These are phyloP conservation scores for Drosophila quasianomalipes DNA, from an alignment of 2,888 invertebrate genomes.

Conservation along the genomic window DNA sequence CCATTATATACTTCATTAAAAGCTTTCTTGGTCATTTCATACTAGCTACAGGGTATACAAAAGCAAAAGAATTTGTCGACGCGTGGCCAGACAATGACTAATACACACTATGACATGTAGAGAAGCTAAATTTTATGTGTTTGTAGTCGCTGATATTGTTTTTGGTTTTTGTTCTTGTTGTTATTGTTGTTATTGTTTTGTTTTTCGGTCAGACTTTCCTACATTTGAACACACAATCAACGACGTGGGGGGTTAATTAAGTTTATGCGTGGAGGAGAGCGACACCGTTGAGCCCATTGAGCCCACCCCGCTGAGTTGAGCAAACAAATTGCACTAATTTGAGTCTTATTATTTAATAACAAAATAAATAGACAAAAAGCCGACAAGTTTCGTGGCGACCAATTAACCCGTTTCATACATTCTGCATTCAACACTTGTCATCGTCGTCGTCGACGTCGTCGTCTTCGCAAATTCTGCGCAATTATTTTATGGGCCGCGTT, in stretches of 20 bases:
- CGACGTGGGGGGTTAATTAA: slow-evolving; percentile 62
- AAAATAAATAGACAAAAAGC: slow-evolving; percentile 72
- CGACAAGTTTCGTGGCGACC: slow-evolving; percentile 42
- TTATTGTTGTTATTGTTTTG: slow-evolving; percentile 15
- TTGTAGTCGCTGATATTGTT: slow-evolving; percentile 22
- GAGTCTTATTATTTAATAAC: slow-evolving; percentile 79
- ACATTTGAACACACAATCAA: slow-evolving; percentile 34
- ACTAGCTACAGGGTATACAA: slow-evolving; percentile 21
- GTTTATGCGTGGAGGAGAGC: slow-evolving; percentile 18
- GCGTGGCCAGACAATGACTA: slow-evolving; percentile 76
- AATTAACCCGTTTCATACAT: slow-evolving; percentile 54
- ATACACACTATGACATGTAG: slow-evolving; percentile 36
- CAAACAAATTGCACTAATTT: slow-evolving; percentile 78
- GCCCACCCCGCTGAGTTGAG: slow-evolving; percentile 35
- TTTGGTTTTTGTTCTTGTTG: slow-evolving; percentile 11
- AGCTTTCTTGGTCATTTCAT: background rate
- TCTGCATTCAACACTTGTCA: slow-evolving; percentile 44
- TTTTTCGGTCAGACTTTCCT: slow-evolving; percentile 32
- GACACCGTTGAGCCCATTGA: slow-evolving; percentile 16
- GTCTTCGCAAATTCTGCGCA: slow-evolving; percentile 40
- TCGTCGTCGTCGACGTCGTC: slow-evolving; percentile 31
- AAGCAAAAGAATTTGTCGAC: slow-evolving; percentile 36
- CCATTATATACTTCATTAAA: background rate
- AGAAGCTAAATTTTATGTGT: slow-evolving; percentile 5
- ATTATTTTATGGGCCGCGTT: slow-evolving; percentile 58